phyloP scores from a whole-genome alignment of 2,888 invertebrate genomes.

The Xestia ashworthii region DNA sequence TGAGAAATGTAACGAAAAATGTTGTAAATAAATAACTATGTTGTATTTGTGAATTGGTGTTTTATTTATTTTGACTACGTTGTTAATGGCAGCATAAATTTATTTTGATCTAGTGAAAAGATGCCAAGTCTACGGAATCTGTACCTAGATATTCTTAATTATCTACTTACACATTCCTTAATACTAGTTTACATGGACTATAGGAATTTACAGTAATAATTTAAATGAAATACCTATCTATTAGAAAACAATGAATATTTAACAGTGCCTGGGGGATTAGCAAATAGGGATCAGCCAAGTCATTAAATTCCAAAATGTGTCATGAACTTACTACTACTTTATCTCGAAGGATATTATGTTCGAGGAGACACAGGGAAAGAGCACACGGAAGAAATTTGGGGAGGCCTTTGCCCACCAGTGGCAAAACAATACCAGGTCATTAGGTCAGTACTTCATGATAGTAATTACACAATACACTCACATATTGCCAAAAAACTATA shows the following conservation, averaged over 20 bases:
- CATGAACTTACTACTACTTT: background rate
- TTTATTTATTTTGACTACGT: conserved; percentile 54
- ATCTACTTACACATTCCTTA: conserved; percentile 40
- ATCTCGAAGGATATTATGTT: too few species aligned
- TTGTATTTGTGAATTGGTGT: conserved; percentile 34
- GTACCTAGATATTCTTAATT: conserved; percentile 41
- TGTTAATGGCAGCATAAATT: conserved; percentile 40
- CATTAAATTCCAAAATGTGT: background rate
- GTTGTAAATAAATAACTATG: conserved; percentile 40
- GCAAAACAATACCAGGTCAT: background rate
- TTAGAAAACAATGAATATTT: background rate
- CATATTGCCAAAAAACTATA: conserved; percentile 14
- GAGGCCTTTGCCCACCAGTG: too few species aligned
- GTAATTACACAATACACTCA: background rate
- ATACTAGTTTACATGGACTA: conserved; percentile 8
- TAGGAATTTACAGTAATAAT: conserved; percentile 14
- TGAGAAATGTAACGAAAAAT: conserved; percentile 12
- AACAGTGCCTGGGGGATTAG: background rate
- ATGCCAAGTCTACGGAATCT: conserved; percentile 61
- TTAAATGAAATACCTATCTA: background rate
- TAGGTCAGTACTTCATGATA: background rate
- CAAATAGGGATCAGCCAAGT: background rate
- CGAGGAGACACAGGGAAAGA: too few species aligned
- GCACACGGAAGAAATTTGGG: too few species aligned
- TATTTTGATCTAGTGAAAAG: conserved; percentile 48